Evolutionary conservation across 92 coral and sea anemone species (phyloP), one percentile per base, ranked within the genome.

Genomic region (Porites rus): DNA sequence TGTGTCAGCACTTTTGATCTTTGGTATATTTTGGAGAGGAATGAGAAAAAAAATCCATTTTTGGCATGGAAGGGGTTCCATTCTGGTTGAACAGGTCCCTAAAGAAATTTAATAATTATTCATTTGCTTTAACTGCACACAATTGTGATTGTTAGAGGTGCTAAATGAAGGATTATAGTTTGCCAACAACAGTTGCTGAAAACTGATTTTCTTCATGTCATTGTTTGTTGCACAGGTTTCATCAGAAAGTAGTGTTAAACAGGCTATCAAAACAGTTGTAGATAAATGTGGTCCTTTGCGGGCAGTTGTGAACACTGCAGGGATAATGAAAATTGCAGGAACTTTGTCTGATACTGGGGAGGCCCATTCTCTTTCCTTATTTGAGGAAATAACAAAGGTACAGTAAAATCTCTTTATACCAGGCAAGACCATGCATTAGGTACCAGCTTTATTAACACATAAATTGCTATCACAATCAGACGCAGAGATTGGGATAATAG

Each of bases 381-480:
- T 94, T 88, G 96, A 93, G 75, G 90, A 90, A 84, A 85, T 91
- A 63, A 68, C 86, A 54, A 93, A 93, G 98, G 99, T 96, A 80
- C 24, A 1, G 10, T 16, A 18, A 22, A 38, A 38, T 38, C 46
- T 38, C 6, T 38, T 38, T 38, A 38, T 38, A 38, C 46, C 46
- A 38, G 46, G 46, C 6, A 4, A 38, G 46, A 38, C 46, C 31
- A 28, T 28, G 31, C 31, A 2, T 28, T 28, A 28, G 31, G 31
- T 28, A 2, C 31, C 31, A 28, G 31, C 31, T 28, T 28, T 28
- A 28, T 58, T 63, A 14, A 14, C 7, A 14, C 68, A 13, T 38
- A 3, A 38, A 38, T 38, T 38, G 3, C 46, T 38, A 38, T 38
- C 46, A 38, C 46, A 38, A 38, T 38, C 46, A 38, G 46, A 38